phyloP scores from a whole-genome alignment of 2,113 vertebrate species.

The Thymallus thymallus region DNA sequence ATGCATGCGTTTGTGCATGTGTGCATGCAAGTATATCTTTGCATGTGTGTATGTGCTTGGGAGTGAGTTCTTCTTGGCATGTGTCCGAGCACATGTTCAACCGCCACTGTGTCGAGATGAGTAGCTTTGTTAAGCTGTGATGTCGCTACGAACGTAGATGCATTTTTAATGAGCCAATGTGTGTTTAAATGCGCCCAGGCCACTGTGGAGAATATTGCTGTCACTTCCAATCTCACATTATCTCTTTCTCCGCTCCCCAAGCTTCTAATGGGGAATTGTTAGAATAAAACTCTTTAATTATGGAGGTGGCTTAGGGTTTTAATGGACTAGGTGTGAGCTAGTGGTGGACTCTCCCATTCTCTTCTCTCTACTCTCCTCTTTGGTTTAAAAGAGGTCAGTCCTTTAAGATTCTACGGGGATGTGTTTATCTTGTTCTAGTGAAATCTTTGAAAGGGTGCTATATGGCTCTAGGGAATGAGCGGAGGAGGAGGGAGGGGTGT shows the following conservation, averaged over 20 bases:
- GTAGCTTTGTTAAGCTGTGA: conserved; percentile 47
- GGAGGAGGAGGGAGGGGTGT: neutral
- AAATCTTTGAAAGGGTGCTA: too few species aligned
- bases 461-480: neutral
- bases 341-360: neutral
- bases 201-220: conserved; percentile 52
- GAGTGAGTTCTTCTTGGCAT: conserved; percentile 5
- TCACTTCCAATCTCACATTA: conserved; percentile 59
- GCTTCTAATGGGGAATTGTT: conserved; percentile 25
- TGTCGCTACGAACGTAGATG: conserved; percentile 53
- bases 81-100: neutral
- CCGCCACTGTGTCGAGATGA: conserved; percentile 32
- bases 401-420: conserved; percentile 23
- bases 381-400: conserved; percentile 30
- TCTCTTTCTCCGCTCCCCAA: conserved; percentile 37
- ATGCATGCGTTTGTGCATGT: neutral
- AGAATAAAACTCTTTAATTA: conserved; percentile 54
- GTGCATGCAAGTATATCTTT: conserved; percentile 15
- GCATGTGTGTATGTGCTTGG: neutral
- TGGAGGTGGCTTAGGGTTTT: conserved; percentile 42
- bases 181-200: conserved; percentile 42
- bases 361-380: too few species aligned
- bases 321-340: conserved; percentile 31
- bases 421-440: neutral
- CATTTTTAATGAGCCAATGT: conserved; percentile 59